Evolutionary conservation across 2,113 vertebrate genomes (phyloP), one percentile per base, ranked within the genome.

Genomic region (Tyrannus savana): DNA sequence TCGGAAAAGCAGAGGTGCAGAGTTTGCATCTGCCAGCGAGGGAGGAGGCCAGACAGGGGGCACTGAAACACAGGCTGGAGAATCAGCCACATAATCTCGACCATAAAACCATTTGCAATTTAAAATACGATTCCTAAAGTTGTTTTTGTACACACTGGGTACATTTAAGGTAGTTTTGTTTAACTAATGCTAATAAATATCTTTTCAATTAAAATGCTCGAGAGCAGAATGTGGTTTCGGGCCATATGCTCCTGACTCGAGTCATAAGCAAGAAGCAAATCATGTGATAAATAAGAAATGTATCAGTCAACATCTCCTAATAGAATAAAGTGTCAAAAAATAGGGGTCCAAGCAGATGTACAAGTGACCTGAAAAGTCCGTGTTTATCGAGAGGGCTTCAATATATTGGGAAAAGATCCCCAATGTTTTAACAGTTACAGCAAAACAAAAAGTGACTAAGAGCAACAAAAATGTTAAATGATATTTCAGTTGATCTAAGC

Each of bases 301-400:
- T 84, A 88, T 92, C 96, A 92, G 67, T 90, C 79, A 89, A 64
- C 68, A 74, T 93, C 80, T 92, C 88, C 58, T 67, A 88, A 14
- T 63, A 63, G 46, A 25, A 64, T 35, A 63, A 93, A 11, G 9
- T 66, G 86, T 89, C 89, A 94, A 86, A 92, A 95, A 93, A 83
- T 8, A 53, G 78, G 39, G 95, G 64, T 50, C 73, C 50, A 46
- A 97, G 91, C 89, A 97, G 95, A 96, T 94, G 85, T 39, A 90
- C 13, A 71, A 83, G 16, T 93, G 95, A 94, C 92, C 94, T 3
- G 30, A 95, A 88, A 92, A 94, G 76, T 8, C 44, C 64, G 7
- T 86, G 72, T 93, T 97, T 92, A 90, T 24, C 17, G 3, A 93
- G 72, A 92, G 79, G 71, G 78, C 31, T 82, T 9, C 28, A 9